Evolutionary conservation across 2,113 vertebrate genomes (phyloP), one percentile per base, ranked within the genome.

Genomic region (Callipepla californica): DNA sequence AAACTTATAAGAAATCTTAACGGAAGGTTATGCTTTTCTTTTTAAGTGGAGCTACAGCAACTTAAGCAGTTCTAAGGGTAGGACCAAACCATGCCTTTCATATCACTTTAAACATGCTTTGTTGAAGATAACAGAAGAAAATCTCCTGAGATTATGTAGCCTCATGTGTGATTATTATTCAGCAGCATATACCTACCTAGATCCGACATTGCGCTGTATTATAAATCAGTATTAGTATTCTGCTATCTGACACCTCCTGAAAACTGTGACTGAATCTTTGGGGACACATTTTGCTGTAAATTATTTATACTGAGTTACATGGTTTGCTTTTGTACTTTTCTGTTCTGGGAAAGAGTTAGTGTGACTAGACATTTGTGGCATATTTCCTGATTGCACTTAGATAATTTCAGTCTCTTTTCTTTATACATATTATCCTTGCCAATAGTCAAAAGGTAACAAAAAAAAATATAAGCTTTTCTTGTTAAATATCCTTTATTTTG

Each of bases 201-300:
- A 75, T 88, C 66, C 61, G 63, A 20, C 74, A 51, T 47, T 58
- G 57, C 1, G 3, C 57, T 85, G 38, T 44, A 13, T 88, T 58
- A 76, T 89, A 96, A 93, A 94, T 93, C 85, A 96, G 77, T 28
- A 65, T 92, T 86, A 67, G 53, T 51, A 82, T 66, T 95, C 68
- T 95, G 55, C 42, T 95, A 76, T 25, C 74, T 96, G 80, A 94
- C 74, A 93, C 77, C 82, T 96, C 75, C 72, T 96, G 76, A 73
- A 92, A 92, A 87, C 83, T 94, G 42, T 58, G 74, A 59, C 61
- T 57, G 70, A 66, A 50, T 94, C 63, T 93, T 95, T 51, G 45
- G 90, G 78, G 91, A 96, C 57, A 76, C 9, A 17, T 51, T 91
- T 89, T 13, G 6, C 69, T 90, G 77, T 93, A 93, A 95, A 96